phyloP scores from a whole-genome alignment of 2,113 vertebrate genomes.

The Mirza zaza region DNA sequence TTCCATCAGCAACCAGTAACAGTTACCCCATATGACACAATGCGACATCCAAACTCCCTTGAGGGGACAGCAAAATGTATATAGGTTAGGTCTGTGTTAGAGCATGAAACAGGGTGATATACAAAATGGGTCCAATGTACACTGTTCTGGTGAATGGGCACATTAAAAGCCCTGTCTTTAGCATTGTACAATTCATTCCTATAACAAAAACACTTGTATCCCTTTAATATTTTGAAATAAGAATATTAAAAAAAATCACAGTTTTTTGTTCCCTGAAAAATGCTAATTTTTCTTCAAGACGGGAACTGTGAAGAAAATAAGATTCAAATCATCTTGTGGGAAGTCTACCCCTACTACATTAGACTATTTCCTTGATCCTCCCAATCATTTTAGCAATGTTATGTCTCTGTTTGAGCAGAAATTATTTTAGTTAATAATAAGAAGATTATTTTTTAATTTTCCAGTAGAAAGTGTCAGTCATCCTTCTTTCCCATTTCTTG shows the following conservation, averaged over 20 bases:
- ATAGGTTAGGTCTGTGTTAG: neutral
- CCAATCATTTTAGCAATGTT: neutral
- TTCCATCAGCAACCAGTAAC: neutral
- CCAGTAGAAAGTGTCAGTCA: neutral
- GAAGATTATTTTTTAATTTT: neutral
- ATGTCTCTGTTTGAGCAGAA: neutral
- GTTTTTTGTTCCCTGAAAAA: constrained; percentile 14
- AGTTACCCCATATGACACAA: neutral
- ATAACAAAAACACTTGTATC: no score
- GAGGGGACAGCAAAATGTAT: neutral
- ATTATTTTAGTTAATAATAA: neutral
- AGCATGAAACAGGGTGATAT: neutral
- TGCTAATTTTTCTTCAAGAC: constrained; percentile 6
- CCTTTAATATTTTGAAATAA: no score
- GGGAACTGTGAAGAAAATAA: neutral
- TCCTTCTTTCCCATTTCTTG: neutral
- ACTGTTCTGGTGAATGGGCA: no score
- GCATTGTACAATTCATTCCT: no score
- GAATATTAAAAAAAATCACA: constrained; percentile 4
- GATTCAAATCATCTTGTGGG: neutral
- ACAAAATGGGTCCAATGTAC: neutral
- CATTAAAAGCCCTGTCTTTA: no score
- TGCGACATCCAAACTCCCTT: neutral
- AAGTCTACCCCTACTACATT: neutral
- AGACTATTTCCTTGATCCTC: neutral